Conservation (phyloP, 2,888 invertebrate genomes). For the Boloria euphrosyne region DNA sequence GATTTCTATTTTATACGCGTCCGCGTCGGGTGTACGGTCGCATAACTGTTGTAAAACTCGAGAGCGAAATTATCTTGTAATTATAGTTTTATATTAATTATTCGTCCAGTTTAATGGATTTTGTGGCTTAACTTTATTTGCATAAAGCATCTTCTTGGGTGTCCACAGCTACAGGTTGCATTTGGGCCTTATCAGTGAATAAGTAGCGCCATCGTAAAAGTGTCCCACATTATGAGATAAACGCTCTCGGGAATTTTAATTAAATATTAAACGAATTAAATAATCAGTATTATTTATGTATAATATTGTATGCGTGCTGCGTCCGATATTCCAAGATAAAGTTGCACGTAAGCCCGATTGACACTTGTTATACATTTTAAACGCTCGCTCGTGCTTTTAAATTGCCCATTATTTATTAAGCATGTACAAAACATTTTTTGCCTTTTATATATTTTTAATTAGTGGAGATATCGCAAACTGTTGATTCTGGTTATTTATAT, state of each 20-base stretch:
- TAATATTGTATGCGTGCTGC: conserved; percentile 76
- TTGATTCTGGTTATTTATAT: conserved; percentile 45
- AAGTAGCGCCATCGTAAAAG: conserved; percentile 80
- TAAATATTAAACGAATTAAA: conserved; percentile 82
- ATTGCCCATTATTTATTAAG: conserved; percentile 50
- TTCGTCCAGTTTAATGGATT: conserved; percentile 64
- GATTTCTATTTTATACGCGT: conserved; percentile 70
- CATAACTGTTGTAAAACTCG: conserved; percentile 73
- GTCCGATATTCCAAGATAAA: conserved; percentile 67
- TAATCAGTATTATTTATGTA: conserved; percentile 81
- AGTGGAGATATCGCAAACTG: conserved; percentile 56
- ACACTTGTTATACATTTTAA: conserved; percentile 58
- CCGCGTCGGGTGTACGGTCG: conserved; percentile 62
- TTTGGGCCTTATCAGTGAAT: conserved; percentile 73
- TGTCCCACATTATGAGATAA: conserved; percentile 82
- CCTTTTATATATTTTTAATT: conserved; percentile 47
- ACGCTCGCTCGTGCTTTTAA: conserved; percentile 49
- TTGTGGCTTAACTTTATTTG: conserved; percentile 68
- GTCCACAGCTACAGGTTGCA: conserved; percentile 58
- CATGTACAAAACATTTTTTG: conserved; percentile 54
- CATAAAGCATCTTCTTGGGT: conserved; percentile 75
- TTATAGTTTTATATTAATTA: conserved; percentile 78
- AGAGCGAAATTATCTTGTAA: conserved; percentile 79
- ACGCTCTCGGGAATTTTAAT: conserved; percentile 80
- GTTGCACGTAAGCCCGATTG: conserved; percentile 61